phyloP scores from a whole-genome alignment of 2,797 vertebrate species.

The Manis pentadactyla region DNA sequence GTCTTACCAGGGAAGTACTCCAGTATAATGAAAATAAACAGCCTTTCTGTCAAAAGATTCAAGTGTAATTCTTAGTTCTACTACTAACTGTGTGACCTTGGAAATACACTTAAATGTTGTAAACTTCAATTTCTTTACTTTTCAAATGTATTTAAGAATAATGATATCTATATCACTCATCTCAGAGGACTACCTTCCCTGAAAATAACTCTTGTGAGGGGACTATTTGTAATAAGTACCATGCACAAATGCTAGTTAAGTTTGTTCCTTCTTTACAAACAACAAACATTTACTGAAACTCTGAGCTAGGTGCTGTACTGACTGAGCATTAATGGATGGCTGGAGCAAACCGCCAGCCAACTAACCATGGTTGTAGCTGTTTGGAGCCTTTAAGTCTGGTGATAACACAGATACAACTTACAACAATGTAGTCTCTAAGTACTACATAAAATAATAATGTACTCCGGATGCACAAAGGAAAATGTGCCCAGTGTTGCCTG shows the following conservation, averaged over 20 bases:
- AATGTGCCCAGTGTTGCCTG: background rate
- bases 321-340: background rate
- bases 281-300: constrained; percentile 19
- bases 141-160: background rate
- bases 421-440: background rate
- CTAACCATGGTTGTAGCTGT: background rate
- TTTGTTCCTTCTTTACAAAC: constrained; percentile 32
- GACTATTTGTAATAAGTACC: background rate
- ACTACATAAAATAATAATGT: background rate
- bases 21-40: background rate
- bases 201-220: constrained; percentile 21
- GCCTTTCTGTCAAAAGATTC: background rate
- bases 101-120: constrained; percentile 1
- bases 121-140: background rate
- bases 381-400: background rate
- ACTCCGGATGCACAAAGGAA: background rate
- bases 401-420: background rate
- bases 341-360: background rate
- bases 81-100: background rate
- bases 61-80: background rate
- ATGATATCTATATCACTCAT: background rate
- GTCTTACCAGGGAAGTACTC: background rate
- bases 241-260: background rate
- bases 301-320: background rate
- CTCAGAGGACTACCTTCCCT: background rate